Base-by-base conservation (phyloP, 2,113 vertebrate species). In the Porphyrio hochstetteri region DNA sequence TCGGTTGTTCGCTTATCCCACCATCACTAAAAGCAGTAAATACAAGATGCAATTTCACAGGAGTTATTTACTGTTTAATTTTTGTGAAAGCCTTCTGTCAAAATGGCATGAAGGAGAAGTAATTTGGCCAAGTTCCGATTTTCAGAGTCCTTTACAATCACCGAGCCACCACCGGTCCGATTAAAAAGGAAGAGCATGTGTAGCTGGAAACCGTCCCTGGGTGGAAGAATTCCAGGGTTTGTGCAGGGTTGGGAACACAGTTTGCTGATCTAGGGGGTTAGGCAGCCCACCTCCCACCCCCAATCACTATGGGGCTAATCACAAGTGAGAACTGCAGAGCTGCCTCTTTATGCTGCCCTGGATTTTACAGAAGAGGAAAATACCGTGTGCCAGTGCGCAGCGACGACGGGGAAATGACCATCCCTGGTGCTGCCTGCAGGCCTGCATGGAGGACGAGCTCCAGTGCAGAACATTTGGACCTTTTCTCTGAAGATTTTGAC, bases 81-180 rank as follows among this genome's bases (percentile, higher is more conserved):
- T 93, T 72, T 93, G 84, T 93, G 91, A 87, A 96, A 93, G 83
- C 93, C 88, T 94, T 91, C 95, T 96, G 93, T 87, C 91, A 91
- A 79, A 95, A 85, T 89, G 94, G 92, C 91, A 91, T 19, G 70
- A 82, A 93, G 88, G 72, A 92, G 81, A 78, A 87, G 50, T 28
- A 93, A 93, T 84, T 87, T 79, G 86, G 92, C 83, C 38, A 24
- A 46, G 74, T 21, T 96, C 83, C 29, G 33, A 65, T 23, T 91
- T 87, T 42, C 4, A 0, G 82, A 97, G 90, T 97, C 96, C 95
- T 92, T 89, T 94, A 67, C 91, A 94, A 94, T 76, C 88, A 91
- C 93, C 10, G 18, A 96, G 93, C 80, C 82, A 90, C 86, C 24
- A 31, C 95, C 91, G 94, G 97, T 97, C 96, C 57, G 74, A 92